phyloP scores from a whole-genome alignment of 2,113 vertebrate genomes.

The Oryzias curvinotus region DNA sequence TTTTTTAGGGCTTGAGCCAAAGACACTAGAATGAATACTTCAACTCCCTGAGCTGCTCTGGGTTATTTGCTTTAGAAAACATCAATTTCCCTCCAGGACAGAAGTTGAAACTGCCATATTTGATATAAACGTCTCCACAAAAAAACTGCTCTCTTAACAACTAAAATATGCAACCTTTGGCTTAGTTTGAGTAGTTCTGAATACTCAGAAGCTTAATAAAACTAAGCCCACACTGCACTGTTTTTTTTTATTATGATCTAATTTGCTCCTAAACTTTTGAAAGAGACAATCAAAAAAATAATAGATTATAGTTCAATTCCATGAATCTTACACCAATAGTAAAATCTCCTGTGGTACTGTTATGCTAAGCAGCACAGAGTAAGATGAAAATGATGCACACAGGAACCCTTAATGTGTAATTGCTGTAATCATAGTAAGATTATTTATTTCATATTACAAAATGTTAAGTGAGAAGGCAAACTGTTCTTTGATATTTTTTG shows the following conservation, averaged over 20 bases:
- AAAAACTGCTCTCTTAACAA: conserved; percentile 23
- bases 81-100: conserved; percentile 13
- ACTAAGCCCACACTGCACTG: conserved; percentile 6
- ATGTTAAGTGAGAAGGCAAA: no score
- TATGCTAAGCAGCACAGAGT: no score
- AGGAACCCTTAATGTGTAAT: no score
- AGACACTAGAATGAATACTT: conserved; percentile 6
- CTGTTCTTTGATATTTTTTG: no score
- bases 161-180: conserved; percentile 39
- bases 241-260: conserved; percentile 3
- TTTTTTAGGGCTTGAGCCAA: conserved; percentile 13
- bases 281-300: no score
- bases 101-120: conserved; percentile 17
- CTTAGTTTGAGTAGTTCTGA: conserved; percentile 19
- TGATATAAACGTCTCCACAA: conserved; percentile 20
- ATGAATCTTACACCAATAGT: no score
- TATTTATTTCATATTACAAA: no score
- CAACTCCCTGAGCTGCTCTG: conserved; percentile 9
- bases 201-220: conserved; percentile 14
- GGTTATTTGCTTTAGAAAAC: conserved; percentile 25
- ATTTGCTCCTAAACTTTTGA: background rate
- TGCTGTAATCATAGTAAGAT: no score
- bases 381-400: no score
- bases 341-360: no score
- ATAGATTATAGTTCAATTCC: no score